These are phyloP conservation scores for Drosophila siamana DNA, from an alignment of 2,888 invertebrate species.

Conservation along the genomic window DNA sequence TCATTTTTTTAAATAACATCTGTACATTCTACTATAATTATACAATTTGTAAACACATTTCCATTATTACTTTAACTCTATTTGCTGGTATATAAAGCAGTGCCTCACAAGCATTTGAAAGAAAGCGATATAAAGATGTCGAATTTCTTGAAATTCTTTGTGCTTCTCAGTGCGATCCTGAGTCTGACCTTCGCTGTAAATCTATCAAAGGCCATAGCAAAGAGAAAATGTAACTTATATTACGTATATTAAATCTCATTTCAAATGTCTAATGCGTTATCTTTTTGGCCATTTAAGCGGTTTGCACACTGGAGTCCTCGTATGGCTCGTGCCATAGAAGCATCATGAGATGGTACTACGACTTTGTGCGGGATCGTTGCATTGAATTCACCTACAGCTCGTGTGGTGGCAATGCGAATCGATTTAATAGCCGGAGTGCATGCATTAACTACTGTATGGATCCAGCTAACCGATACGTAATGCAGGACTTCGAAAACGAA, in stretches of 20 bases:
- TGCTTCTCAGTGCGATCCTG: neutral
- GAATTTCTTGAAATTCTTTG: neutral
- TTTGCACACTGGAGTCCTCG: neutral
- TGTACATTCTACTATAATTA: neutral
- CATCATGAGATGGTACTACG: slow-evolving; percentile 11
- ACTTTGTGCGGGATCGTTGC: slow-evolving; percentile 19
- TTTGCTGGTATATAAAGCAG: neutral
- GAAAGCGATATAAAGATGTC: neutral
- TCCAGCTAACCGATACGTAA: neutral
- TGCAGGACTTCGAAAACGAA: slow-evolving; percentile 22
- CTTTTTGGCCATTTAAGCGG: slow-evolving; percentile 10
- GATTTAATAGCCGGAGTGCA: neutral
- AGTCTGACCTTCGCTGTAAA: neutral
- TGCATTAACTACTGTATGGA: slow-evolving; percentile 22
- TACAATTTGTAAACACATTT: slow-evolving; percentile 18
- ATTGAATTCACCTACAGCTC: slow-evolving; percentile 21
- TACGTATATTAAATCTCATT: too few relatives aligned
- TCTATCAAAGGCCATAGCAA: neutral
- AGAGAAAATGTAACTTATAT: slow-evolving; percentile 26
- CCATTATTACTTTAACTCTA: slow-evolving; percentile 1
- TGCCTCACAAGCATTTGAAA: neutral
- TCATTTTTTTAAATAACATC: neutral
- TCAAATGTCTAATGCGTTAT: neutral
- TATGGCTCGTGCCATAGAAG: neutral
- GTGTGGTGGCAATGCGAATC: slow-evolving; percentile 35